Conservation (phyloP, 2,888 invertebrate genomes). For the Lasioglossum morio region DNA sequence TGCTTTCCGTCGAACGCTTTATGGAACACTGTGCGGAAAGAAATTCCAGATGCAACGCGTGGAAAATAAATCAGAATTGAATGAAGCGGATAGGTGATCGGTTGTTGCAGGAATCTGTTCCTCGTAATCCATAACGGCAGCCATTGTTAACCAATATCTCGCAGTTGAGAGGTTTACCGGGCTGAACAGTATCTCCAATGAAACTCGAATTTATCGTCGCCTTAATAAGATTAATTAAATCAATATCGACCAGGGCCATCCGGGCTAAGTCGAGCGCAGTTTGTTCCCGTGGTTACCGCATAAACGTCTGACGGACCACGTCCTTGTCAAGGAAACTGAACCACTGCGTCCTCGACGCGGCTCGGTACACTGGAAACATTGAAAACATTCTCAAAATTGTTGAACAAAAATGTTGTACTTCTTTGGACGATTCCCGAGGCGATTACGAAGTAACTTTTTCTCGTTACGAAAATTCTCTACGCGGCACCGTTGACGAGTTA, state of each 20-base stretch:
- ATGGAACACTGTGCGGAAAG: no score
- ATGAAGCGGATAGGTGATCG: neutral
- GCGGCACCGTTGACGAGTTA: no score
- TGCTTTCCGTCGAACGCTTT: no score
- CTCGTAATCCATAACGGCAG: neutral
- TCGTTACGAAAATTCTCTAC: no score
- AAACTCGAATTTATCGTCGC: slow-evolving; percentile 15
- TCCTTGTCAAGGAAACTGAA: slow-evolving; percentile 25
- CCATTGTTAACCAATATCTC: slow-evolving; percentile 7
- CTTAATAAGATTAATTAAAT: slow-evolving; percentile 42
- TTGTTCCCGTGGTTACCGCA: slow-evolving; percentile 49
- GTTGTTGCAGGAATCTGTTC: neutral
- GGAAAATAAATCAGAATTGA: no score
- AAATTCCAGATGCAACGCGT: no score
- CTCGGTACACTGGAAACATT: neutral
- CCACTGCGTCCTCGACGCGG: slow-evolving; percentile 23
- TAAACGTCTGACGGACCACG: slow-evolving; percentile 22
- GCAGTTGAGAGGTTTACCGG: neutral
- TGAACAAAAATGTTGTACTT: neutral
- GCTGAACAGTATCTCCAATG: neutral
- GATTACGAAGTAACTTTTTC: no score
- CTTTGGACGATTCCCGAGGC: no score
- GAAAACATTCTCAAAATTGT: neutral
- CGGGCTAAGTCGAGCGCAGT: slow-evolving; percentile 28
- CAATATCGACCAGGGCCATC: slow-evolving; percentile 32